These are phyloP conservation scores for Drosophila cardini DNA, from an alignment of 1,140 invertebrate species.

Conservation along the genomic window DNA sequence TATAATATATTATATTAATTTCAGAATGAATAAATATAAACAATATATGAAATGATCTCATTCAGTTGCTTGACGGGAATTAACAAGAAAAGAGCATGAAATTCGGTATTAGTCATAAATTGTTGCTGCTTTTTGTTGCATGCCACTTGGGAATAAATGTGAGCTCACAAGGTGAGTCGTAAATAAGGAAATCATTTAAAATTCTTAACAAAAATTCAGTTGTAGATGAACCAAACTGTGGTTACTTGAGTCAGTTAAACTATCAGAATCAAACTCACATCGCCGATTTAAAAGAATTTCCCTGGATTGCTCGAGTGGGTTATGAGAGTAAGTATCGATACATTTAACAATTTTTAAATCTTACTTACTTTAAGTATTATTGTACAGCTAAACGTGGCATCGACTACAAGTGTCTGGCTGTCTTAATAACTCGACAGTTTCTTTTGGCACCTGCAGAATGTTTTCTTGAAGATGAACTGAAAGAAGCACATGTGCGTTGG, in stretches of 20 bases:
- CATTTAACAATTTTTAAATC: neutral
- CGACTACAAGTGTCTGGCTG: conserved; percentile 41
- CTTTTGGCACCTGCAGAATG: conserved; percentile 40
- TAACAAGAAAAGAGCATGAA: conserved; percentile 17
- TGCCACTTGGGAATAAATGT: neutral
- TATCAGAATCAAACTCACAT: conserved; percentile 11
- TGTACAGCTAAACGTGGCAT: conserved; percentile 29
- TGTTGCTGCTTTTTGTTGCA: conserved; percentile 3
- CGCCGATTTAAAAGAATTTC: conserved; percentile 12
- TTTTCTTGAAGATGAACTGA: conserved; percentile 7
- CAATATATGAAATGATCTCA: conserved; percentile 6
- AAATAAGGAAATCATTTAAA: neutral
- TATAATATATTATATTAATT: neutral
- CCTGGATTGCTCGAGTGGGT: conserved; percentile 37
- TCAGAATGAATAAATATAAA: neutral
- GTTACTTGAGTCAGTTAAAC: conserved; percentile 9
- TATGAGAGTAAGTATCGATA: conserved; percentile 35
- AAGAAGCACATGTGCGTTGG: neutral
- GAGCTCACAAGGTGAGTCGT: conserved; percentile 17
- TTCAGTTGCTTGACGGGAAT: conserved; percentile 26
- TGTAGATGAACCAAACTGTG: conserved; percentile 12
- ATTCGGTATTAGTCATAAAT: neutral
- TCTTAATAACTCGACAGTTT: conserved; percentile 31
- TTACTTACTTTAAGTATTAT: neutral
- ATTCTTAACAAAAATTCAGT: neutral